Evolutionary conservation across 2,888 invertebrate species (phyloP).

Genomic region (Nasonovia ribisnigri): DNA sequence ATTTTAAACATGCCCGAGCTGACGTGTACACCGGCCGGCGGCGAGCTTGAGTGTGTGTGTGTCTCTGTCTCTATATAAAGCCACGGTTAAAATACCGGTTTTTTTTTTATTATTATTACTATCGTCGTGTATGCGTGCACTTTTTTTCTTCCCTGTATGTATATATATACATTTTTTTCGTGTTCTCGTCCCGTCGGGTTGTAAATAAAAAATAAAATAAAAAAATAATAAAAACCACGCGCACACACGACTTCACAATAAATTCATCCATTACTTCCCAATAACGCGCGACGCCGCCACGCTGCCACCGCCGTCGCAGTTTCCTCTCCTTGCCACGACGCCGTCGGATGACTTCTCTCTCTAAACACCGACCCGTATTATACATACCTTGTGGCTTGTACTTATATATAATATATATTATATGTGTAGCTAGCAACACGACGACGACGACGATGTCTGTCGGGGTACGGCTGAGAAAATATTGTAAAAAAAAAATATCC

Average conservation of each 20-base stretch:
- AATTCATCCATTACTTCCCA: conserved; percentile 59
- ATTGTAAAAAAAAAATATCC: background rate
- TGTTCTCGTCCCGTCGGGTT: conserved; percentile 37
- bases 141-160: conserved; percentile 14
- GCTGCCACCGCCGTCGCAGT: background rate
- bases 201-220: conserved; percentile 46
- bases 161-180: conserved; percentile 6
- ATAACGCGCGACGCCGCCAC: conserved; percentile 15
- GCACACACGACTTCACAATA: conserved; percentile 58
- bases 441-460: conserved; percentile 21
- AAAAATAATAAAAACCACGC: background rate
- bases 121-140: background rate
- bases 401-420: background rate
- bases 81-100: conserved; percentile 53
- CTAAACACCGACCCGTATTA: background rate
- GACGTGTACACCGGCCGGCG: conserved; percentile 24
- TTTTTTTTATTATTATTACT: conserved; percentile 32
- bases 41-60: background rate
- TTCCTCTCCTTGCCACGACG: background rate
- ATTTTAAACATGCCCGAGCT: conserved; percentile 54
- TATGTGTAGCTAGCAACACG: background rate
- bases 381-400: background rate
- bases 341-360: conserved; percentile 20
- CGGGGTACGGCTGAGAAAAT: conserved; percentile 25
- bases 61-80: background rate